Percentiles rank a stretch among this genome's conserved stretches.
Evolutionary conservation across 1,140 invertebrate genomes (phyloP).

Genomic region (Drosophila serrata): DNA sequence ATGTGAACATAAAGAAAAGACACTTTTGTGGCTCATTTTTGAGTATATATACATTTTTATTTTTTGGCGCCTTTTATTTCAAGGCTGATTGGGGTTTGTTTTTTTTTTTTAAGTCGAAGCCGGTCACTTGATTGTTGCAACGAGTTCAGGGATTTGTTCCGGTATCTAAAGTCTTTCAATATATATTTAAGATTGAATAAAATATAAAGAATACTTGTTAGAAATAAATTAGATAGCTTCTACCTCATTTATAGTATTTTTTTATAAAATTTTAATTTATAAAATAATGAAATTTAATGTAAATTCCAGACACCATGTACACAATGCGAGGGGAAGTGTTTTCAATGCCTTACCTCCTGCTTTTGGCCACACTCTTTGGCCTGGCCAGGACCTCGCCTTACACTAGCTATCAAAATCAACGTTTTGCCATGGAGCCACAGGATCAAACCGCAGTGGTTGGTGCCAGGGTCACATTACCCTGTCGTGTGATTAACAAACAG

Average conservation of each 20-base stretch:
- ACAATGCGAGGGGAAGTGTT: neutral
- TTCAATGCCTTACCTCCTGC: slow-evolving; percentile 16
- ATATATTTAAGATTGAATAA: neutral
- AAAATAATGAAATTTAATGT: neutral
- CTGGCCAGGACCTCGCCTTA: slow-evolving; percentile 51
- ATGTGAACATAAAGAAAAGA: slow-evolving; percentile 46
- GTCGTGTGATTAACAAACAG: slow-evolving; percentile 90
- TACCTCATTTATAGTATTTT: no score
- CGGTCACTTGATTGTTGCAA: slow-evolving; percentile 18
- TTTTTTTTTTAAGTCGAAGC: slow-evolving; percentile 4
- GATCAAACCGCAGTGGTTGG: slow-evolving; percentile 91
- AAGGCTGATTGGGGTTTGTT: slow-evolving; percentile 7
- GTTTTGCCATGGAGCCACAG: slow-evolving; percentile 94
- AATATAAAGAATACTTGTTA: no score
- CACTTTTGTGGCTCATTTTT: slow-evolving; percentile 21
- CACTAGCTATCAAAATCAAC: slow-evolving; percentile 86
- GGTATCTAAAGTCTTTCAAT: no score
- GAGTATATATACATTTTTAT: neutral
- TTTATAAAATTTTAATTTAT: neutral
- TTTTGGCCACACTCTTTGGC: slow-evolving; percentile 7
- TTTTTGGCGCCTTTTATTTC: slow-evolving; percentile 34
- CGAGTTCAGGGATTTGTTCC: slow-evolving; percentile 7
- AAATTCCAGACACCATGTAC: neutral
- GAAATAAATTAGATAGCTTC: no score
- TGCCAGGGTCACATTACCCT: slow-evolving; percentile 90